phyloP scores from a whole-genome alignment of 2,113 vertebrate species.

The Alligator mississippiensis region DNA sequence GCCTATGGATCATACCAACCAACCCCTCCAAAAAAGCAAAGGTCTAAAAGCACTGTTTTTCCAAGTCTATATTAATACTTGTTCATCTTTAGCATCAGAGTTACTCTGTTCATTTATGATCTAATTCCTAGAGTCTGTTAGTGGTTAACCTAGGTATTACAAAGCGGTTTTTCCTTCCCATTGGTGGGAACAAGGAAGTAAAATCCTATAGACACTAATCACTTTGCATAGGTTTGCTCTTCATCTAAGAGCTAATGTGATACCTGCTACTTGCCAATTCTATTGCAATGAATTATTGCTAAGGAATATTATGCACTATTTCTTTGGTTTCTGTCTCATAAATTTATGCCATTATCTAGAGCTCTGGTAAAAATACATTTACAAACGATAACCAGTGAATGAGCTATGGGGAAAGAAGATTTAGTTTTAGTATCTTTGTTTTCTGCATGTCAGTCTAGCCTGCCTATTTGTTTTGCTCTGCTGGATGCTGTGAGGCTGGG shows the following conservation, averaged over 20 bases:
- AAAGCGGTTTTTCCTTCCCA: neutral
- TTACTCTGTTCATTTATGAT: neutral
- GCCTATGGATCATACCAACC: neutral
- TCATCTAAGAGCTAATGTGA: neutral
- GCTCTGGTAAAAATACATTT: neutral
- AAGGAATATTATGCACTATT: neutral
- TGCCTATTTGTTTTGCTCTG: neutral
- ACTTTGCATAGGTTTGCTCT: neutral
- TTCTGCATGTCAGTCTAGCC: neutral
- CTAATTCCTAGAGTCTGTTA: neutral
- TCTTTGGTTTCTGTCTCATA: neutral
- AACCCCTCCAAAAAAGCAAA: neutral
- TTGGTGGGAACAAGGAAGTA: neutral
- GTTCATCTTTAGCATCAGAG: neutral
- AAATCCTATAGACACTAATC: too few relatives aligned
- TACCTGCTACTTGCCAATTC: neutral
- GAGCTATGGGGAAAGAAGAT: neutral
- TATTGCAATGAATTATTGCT: too few relatives aligned
- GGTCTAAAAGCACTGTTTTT: too few relatives aligned
- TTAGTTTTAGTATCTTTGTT: neutral
- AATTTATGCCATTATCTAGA: neutral
- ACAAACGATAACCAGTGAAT: neutral
- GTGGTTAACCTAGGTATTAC: neutral
- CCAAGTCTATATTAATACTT: neutral
- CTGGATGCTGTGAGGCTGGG: neutral